These are phyloP conservation scores for Drosophila navojoa DNA, from an alignment of 1,140 invertebrate species.

Conservation along the genomic window DNA sequence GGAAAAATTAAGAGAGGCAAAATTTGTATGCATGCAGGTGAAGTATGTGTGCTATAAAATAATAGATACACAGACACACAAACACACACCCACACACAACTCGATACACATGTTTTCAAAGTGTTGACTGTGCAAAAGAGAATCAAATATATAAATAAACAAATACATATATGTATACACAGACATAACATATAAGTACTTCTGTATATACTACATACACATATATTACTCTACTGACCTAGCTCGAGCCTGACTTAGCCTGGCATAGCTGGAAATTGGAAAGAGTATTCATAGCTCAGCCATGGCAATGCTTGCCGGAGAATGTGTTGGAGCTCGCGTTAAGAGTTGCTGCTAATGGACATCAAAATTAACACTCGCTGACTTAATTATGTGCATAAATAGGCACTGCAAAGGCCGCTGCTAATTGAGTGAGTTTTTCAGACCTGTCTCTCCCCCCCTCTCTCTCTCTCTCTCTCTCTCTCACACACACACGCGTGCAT, in stretches of 20 bases:
- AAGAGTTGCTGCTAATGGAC: conserved; percentile 1
- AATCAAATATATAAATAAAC: too few species aligned
- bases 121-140: too few species aligned
- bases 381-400: conserved; percentile 29
- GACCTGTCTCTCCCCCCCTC: neutral
- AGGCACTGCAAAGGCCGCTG: conserved; percentile 13
- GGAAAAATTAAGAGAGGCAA: neutral
- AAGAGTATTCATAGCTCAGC: neutral
- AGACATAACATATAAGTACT: too few species aligned
- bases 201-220: neutral
- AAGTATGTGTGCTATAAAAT: conserved; percentile 3
- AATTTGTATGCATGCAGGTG: neutral
- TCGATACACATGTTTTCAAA: too few species aligned
- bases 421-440: conserved; percentile 47
- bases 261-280: neutral
- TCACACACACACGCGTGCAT: conserved; percentile 28
- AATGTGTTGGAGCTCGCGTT: neutral
- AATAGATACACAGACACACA: neutral
- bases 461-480: too few species aligned
- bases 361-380: neutral
- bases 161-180: neutral
- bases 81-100: neutral
- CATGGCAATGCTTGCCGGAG: neutral
- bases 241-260: neutral
- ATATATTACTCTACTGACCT: neutral